Evolutionary conservation across 1,140 invertebrate genomes (phyloP).

Genomic region (Drosophila athabasca): DNA sequence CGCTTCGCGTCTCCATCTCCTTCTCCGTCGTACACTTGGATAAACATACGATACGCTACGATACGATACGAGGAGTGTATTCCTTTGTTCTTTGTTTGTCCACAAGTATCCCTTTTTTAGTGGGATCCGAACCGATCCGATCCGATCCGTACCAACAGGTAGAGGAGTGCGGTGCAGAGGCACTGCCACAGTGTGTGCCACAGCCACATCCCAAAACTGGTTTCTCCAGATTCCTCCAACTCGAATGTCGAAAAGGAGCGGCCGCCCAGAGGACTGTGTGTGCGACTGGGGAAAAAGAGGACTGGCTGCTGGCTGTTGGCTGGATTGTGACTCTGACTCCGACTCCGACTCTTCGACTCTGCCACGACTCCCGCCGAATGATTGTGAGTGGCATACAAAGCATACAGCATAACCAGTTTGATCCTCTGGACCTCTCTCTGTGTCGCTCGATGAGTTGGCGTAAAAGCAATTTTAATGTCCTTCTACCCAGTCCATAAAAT

Average conservation of each 20-base stretch:
- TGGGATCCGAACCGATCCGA: slow-evolving; percentile 59
- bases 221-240: slow-evolving; percentile 21
- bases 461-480: slow-evolving; percentile 82
- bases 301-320: slow-evolving; percentile 2
- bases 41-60: slow-evolving; percentile 30
- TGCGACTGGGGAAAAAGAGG: slow-evolving; percentile 18
- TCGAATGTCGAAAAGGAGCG: slow-evolving; percentile 19
- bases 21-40: slow-evolving; percentile 23
- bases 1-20: no score
- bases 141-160: slow-evolving; percentile 46
- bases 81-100: slow-evolving; percentile 44
- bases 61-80: slow-evolving; percentile 4
- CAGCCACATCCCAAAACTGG: slow-evolving; percentile 44
- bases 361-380: slow-evolving; percentile 16
- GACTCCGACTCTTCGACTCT: slow-evolving; percentile 11
- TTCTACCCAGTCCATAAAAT: slow-evolving; percentile 78
- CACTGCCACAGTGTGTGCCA: slow-evolving; percentile 46
- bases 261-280: slow-evolving; percentile 26
- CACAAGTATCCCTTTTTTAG: slow-evolving; percentile 76
- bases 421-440: slow-evolving; percentile 54
- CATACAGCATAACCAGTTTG: slow-evolving; percentile 69
- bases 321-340: slow-evolving; percentile 9
- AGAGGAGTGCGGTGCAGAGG: slow-evolving; percentile 57
- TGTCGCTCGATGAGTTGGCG: slow-evolving; percentile 67
- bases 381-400: slow-evolving; percentile 75